Evolutionary conservation across 2,113 vertebrate genomes (phyloP).

Genomic region (Salvator merianae): DNA sequence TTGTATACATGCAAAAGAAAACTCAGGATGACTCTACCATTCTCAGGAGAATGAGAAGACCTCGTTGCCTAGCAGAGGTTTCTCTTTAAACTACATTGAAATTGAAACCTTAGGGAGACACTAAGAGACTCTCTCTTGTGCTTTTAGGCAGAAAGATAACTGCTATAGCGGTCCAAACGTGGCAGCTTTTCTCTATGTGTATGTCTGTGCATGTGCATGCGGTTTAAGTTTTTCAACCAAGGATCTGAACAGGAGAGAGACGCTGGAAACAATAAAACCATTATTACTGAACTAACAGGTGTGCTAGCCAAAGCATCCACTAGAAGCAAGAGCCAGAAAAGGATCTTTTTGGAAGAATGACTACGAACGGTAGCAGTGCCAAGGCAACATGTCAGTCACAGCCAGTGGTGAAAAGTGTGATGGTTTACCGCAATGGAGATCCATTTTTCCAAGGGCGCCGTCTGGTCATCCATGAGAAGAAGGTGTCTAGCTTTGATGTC

Average conservation of each 20-base stretch:
- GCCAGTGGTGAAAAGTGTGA: conserved; percentile 90
- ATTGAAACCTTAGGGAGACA: not conserved
- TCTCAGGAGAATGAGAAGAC: not conserved
- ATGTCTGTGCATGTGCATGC: not conserved
- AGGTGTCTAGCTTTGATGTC: conserved; percentile 89
- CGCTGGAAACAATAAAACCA: not conserved
- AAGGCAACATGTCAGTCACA: conserved; percentile 84
- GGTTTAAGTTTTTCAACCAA: not conserved
- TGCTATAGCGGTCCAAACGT: conserved; percentile 14
- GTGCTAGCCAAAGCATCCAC: rapidly evolving
- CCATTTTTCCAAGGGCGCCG: conserved; percentile 89
- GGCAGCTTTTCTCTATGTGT: not conserved
- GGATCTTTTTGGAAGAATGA: not conserved
- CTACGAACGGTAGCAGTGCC: conserved; percentile 64
- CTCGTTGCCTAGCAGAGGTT: conserved; percentile 42
- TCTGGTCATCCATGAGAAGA: conserved; percentile 89
- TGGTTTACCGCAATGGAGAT: conserved; percentile 93
- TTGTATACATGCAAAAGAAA: not conserved
- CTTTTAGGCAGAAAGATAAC: not conserved
- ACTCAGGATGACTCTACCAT: not conserved
- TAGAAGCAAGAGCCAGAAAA: not conserved
- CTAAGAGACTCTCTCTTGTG: not conserved
- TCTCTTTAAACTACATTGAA: rapidly evolving
- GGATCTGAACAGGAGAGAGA: not conserved
- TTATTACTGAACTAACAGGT: not conserved